Evolutionary conservation across 2,113 vertebrate genomes (phyloP), one percentile per base, ranked within the genome.

Genomic region (Dicerorhinus sumatrensis): DNA sequence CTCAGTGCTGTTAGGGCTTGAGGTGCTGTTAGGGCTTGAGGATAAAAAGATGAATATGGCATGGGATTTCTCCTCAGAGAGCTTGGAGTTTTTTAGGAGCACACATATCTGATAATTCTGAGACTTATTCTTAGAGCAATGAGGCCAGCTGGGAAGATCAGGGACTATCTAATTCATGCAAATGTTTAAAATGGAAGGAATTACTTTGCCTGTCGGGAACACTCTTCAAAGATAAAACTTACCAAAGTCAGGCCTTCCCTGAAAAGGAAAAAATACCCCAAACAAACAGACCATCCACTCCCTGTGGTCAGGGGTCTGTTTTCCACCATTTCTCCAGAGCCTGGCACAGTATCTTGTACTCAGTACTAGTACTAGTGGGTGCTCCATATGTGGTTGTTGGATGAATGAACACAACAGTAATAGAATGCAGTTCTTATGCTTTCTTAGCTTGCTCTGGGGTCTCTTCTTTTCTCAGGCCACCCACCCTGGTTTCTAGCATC

Each of bases 211-310:
- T 75, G n/a, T 12, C 42, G 39, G 65, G 76, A 72, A 89, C 6
- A 67, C 17, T 82, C 77, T 82, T 88, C 65, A 63, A 91, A 97
- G 67, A 79, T 65, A 92, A 89, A 81, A 96, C 96, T 97, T 98
- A 94, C 97, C 97, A 89, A 97, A 96, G 58, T 56, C 69, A 89
- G 94, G 73, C 75, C 76, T 96, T 93, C 82, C 92, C 69, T 96
- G 94, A 65, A 93, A 95, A 93, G 73, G 51, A 87, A 93, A 92
- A 92, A 75, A 67, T 12, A n/a, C 0, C 76, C 31, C 17, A 75
- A 76, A 39, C 79, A 86, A 39, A 83, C 2, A 65, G 48, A 54
- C 10, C 67, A 58, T 54, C 54, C 3, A 6, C 16, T 82, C 60
- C 60, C 73, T 62, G 39, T 87, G 72, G 56, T 39, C 48, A 82